These are phyloP conservation scores for Dendroctonus ponderosae DNA, from an alignment of 1,140 invertebrate species.

Conservation along the genomic window DNA sequence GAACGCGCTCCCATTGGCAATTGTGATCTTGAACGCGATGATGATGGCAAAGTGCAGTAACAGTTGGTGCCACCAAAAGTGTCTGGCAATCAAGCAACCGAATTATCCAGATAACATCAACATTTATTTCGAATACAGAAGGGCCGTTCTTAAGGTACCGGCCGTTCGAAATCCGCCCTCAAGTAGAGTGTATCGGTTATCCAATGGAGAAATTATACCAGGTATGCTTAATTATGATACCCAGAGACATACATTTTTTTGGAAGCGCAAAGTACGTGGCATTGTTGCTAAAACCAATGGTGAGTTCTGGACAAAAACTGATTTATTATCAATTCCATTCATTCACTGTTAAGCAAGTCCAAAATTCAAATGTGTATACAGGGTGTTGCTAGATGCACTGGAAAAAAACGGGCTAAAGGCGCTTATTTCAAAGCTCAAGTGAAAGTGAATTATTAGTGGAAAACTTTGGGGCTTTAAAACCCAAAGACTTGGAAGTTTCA, in stretches of 20 bases:
- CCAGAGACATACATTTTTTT: slow-evolving; percentile 5
- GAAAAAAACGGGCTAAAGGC: no score
- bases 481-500: no score
- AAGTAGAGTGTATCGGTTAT: neutral
- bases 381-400: no score
- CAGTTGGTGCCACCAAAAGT: slow-evolving; percentile 10
- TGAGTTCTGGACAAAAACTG: slow-evolving; percentile 1
- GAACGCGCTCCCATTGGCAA: neutral
- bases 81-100: neutral
- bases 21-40: neutral
- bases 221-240: slow-evolving; percentile 10
- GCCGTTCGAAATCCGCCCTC: neutral
- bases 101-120: slow-evolving; percentile 7
- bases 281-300: neutral
- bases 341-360: no score
- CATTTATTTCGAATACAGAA: slow-evolving; percentile 16
- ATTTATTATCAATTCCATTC: no score
- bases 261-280: neutral
- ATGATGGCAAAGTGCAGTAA: slow-evolving; percentile 1
- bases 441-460: no score
- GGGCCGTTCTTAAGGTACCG: slow-evolving; percentile 8
- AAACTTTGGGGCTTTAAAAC: no score
- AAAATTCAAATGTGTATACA: no score
- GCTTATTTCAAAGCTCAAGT: no score
- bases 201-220: slow-evolving; percentile 15